Evolutionary conservation across 2,797 vertebrate genomes (phyloP).

Genomic region (Lepilemur ruficaudatus): DNA sequence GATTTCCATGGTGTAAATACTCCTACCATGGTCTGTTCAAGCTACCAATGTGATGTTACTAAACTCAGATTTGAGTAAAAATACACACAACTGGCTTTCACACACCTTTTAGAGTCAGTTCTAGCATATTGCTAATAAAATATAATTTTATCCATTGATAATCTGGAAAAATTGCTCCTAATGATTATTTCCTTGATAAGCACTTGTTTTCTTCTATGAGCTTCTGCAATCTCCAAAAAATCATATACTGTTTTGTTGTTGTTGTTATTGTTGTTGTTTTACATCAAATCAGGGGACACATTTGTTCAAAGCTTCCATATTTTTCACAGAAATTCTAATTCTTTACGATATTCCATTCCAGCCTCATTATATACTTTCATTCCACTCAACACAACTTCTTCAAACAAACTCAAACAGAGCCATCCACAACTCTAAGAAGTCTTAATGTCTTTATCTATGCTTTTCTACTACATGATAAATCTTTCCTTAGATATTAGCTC

Average conservation of each 20-base stretch:
- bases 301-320: neutral
- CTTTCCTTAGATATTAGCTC: neutral
- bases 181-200: neutral
- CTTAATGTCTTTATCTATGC: neutral
- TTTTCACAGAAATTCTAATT: conserved; percentile 22
- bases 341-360: neutral
- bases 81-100: neutral
- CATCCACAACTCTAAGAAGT: neutral
- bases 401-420: neutral
- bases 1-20: neutral
- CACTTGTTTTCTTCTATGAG: neutral
- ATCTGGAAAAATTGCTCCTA: neutral
- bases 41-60: neutral
- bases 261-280: neutral
- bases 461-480: neutral
- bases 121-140: neutral
- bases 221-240: neutral
- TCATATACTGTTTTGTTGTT: neutral
- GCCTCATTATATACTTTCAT: neutral
- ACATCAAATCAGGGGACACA: neutral
- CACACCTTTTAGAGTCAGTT: neutral
- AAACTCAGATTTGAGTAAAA: neutral
- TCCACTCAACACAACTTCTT: neutral
- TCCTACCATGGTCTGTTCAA: neutral
- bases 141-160: neutral